phyloP scores from a whole-genome alignment of 92 coral and sea anemone genomes.

The Epizoanthus rinbou region DNA sequence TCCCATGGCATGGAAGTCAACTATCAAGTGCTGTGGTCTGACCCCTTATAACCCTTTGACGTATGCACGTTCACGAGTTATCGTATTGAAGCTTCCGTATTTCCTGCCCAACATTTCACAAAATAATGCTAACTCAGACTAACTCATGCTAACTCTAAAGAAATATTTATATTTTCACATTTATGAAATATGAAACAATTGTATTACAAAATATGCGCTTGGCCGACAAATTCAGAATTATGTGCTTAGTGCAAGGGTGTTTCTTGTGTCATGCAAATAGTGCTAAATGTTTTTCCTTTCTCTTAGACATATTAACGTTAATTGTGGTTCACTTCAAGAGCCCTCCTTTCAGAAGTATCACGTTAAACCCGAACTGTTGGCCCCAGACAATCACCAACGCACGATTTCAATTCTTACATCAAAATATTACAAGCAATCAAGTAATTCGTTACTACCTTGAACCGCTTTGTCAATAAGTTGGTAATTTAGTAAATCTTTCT shows the following conservation, averaged over 20 bases:
- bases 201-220: neutral
- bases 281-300: slow-evolving; percentile 2
- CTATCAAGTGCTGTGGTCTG: neutral
- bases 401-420: neutral
- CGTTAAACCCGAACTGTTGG: slow-evolving; percentile 5
- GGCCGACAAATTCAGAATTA: neutral
- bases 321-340: slow-evolving; percentile 33
- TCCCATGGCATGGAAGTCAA: neutral
- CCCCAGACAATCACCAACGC: neutral
- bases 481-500: neutral
- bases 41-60: slow-evolving; percentile 9
- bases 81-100: neutral
- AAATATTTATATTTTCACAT: neutral
- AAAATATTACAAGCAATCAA: neutral
- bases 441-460: neutral
- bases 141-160: neutral
- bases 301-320: slow-evolving; percentile 8
- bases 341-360: slow-evolving; percentile 6
- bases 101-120: neutral
- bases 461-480: neutral
- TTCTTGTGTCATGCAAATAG: neutral
- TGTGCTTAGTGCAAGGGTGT: neutral
- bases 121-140: neutral
- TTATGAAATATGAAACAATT: too few species aligned
- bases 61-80: neutral